Percentiles rank a stretch among this genome's conserved stretches.
Evolutionary conservation across 2,113 vertebrate genomes (phyloP).

Genomic region (Brachionichthys hirsutus): DNA sequence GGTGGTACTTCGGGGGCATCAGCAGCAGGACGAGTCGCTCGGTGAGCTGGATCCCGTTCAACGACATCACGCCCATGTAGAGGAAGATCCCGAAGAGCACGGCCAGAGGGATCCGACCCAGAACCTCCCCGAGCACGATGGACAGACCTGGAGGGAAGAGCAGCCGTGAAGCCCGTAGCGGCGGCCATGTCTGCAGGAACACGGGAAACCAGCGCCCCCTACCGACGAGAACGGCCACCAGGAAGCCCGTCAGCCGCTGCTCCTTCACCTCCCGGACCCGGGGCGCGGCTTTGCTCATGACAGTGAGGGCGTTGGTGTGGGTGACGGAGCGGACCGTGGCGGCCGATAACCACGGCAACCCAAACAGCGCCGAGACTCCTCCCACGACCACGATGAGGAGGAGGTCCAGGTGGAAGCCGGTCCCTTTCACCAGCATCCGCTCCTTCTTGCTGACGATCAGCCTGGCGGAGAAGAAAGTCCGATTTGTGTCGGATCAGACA

Average conservation of each 20-base stretch:
- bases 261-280: constrained; percentile 95
- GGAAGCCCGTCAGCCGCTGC: constrained; percentile 90
- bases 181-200: too few relatives aligned
- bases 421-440: constrained; percentile 90
- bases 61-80: constrained; percentile 92
- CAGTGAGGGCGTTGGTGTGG: constrained; percentile 89
- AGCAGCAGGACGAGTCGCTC: constrained; percentile 88
- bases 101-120: constrained; percentile 86
- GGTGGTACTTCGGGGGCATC: constrained; percentile 93
- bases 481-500: background rate
- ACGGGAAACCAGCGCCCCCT: constrained; percentile 53
- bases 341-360: constrained; percentile 90
- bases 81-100: constrained; percentile 93
- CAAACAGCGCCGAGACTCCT: constrained; percentile 87
- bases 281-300: constrained; percentile 93
- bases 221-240: constrained; percentile 91
- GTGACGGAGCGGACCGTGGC: constrained; percentile 95
- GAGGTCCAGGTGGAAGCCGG: constrained; percentile 92
- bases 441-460: constrained; percentile 91
- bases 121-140: constrained; percentile 88
- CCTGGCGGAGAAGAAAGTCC: constrained; percentile 13
- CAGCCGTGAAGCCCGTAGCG: constrained; percentile 8
- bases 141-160: constrained; percentile 82
- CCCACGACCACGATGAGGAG: constrained; percentile 91
- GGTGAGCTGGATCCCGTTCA: constrained; percentile 92